Evolutionary conservation across 2,113 vertebrate species (phyloP), one percentile per base, ranked within the genome.

Genomic region (Myotis lucifugus): DNA sequence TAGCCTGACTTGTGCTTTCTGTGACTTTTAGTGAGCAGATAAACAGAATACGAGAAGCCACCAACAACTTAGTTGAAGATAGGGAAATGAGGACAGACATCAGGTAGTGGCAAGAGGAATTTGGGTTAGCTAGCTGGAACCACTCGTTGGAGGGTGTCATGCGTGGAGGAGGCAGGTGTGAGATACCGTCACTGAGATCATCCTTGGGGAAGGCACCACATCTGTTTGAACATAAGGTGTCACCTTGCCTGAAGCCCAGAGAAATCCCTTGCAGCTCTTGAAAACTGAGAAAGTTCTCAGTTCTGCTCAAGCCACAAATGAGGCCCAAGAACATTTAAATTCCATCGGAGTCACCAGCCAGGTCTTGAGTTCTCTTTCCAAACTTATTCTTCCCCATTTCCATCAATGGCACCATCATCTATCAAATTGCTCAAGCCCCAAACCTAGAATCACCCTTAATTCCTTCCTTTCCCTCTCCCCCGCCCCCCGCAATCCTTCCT

Each of bases 301-400:
- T 89, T 93, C 14, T 66, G 13, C 52, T 72, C 54, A 85, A 48
- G 19, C n/a, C 81, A 85, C 82, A 94, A 12, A 52, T 8, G 52
- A 92, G 79, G 56, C 12, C 46, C 21, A 48, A 3, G 74, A 40
- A 93, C 66, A 40, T 61, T 88, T 66, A 73, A 77, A 85, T 54
- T 54, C 29, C 95, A 27, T 66, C 21, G 18, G 13, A 69, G 34
- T 67, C 69, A 67, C 69, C 40, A 70, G 69, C 50, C 21, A 15
- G 70, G 61, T 52, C 64, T 82, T 17, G 21, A 92, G 56, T 48
- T 91, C 74, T 83, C 21, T 88, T 95, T 69, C 85, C n/a, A 78
- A 70, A 85, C 2, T 2, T 48, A 48, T 56, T 78, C 18, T 72
- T 77, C 48, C 42, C 25, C 32, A 21, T 42, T 77, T 82, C 32